Percentiles rank a stretch among this genome's conserved stretches.
Conservation (phyloP, 2,888 invertebrate genomes). For the Lepidonotus clava region DNA sequence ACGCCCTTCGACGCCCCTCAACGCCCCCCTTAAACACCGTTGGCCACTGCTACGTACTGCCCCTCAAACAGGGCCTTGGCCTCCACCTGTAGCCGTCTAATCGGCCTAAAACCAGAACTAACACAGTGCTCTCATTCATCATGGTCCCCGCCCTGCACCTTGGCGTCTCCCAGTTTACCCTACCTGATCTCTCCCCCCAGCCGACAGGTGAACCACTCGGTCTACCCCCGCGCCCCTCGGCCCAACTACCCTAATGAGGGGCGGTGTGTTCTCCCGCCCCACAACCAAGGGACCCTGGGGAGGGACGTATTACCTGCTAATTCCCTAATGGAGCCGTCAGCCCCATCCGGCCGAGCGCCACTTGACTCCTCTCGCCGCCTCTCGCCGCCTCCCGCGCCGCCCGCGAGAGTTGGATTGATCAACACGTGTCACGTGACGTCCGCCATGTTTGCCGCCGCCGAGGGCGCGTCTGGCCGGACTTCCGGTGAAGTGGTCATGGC, state of each 20-base stretch:
- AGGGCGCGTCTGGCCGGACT: neutral
- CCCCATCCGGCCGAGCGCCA: neutral
- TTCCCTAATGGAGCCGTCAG: neutral
- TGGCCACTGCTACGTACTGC: no score
- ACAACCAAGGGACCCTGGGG: neutral
- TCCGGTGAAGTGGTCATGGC: neutral
- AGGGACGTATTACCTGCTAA: neutral
- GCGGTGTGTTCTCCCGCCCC: neutral
- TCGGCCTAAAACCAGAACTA: neutral
- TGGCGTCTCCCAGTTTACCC: neutral
- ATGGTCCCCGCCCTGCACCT: neutral
- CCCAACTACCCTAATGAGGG: neutral
- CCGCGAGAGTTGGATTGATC: neutral
- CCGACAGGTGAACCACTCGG: neutral
- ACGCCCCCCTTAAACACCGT: no score
- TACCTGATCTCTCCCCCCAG: neutral
- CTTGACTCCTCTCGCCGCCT: no score
- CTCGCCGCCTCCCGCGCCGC: neutral
- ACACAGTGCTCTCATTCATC: neutral
- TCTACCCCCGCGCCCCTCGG: neutral
- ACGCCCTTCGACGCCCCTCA: no score
- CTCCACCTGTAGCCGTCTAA: neutral
- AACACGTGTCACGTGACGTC: neutral
- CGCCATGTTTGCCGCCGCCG: neutral
- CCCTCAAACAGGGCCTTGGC: neutral